Conservation (phyloP, 64 coral and sea anemone species). For the Dendrophyllia cribrosa region DNA sequence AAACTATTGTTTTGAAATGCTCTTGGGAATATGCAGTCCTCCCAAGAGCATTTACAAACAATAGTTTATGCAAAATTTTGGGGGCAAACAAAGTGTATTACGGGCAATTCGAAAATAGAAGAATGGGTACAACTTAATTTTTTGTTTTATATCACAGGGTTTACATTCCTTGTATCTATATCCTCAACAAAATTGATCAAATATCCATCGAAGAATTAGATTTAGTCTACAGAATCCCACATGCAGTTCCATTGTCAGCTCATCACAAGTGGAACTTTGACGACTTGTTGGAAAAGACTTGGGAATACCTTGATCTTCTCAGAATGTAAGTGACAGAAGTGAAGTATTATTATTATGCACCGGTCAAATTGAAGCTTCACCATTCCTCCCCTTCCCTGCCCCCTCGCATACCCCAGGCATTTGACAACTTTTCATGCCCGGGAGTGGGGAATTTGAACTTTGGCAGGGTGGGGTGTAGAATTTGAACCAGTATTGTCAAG, state of each 20-base stretch:
- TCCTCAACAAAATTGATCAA: conserved; percentile 99
- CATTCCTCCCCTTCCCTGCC: no score
- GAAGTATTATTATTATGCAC: not conserved
- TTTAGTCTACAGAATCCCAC: conserved; percentile 95
- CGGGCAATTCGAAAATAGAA: no score
- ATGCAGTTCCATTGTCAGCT: conserved; percentile 97
- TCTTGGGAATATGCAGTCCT: no score
- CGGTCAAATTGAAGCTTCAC: not conserved
- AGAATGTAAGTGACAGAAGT: conserved; percentile 80
- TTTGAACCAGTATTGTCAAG: no score
- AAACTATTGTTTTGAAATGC: no score
- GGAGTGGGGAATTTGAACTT: no score
- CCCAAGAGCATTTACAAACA: no score
- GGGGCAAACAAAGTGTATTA: no score
- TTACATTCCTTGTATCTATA: conserved; percentile 97
- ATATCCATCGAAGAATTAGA: conserved; percentile 99
- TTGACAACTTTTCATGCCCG: no score
- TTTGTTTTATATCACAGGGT: conserved; percentile 61
- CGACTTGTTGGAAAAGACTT: conserved; percentile 95
- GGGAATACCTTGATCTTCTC: conserved; percentile 88
- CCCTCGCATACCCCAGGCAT: no score
- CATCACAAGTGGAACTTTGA: conserved; percentile 99
- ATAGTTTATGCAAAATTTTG: no score
- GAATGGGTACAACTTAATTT: not conserved
- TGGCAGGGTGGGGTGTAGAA: no score